Evolutionary conservation across 2,888 invertebrate species (phyloP).

Genomic region (Clistopyga incitator): DNA sequence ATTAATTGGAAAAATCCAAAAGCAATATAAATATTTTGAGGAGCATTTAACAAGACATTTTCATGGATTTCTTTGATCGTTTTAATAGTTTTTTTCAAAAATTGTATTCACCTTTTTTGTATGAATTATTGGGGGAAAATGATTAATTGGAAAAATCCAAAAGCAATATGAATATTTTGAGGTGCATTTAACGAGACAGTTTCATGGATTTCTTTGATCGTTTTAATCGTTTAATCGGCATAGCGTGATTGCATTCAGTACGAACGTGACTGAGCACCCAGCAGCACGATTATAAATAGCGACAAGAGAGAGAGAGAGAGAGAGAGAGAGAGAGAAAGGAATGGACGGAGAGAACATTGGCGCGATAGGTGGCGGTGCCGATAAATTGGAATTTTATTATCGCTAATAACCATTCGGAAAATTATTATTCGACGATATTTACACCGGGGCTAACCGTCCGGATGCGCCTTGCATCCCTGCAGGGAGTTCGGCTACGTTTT

Average conservation of each 20-base stretch:
- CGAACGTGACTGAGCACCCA: slow-evolving; percentile 75
- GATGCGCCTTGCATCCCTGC: slow-evolving; percentile 54
- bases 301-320: slow-evolving; percentile 35
- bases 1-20: neutral
- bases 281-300: slow-evolving; percentile 78
- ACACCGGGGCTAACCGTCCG: slow-evolving; percentile 74
- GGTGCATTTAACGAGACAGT: neutral
- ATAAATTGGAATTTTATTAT: slow-evolving; percentile 84
- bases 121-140: no score
- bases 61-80: slow-evolving; percentile 34
- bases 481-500: slow-evolving; percentile 13
- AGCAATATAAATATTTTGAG: neutral
- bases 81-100: slow-evolving; percentile 49
- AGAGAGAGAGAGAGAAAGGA: slow-evolving; percentile 17
- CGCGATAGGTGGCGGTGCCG: slow-evolving; percentile 69
- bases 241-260: slow-evolving; percentile 38
- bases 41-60: neutral
- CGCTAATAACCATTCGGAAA: slow-evolving; percentile 82
- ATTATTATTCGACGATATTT: slow-evolving; percentile 83
- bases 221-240: slow-evolving; percentile 39
- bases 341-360: neutral
- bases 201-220: slow-evolving; percentile 27
- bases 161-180: neutral
- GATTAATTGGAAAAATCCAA: neutral
- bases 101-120: no score